Conservation (phyloP, 2,888 invertebrate species). For the Perdita meconis region DNA sequence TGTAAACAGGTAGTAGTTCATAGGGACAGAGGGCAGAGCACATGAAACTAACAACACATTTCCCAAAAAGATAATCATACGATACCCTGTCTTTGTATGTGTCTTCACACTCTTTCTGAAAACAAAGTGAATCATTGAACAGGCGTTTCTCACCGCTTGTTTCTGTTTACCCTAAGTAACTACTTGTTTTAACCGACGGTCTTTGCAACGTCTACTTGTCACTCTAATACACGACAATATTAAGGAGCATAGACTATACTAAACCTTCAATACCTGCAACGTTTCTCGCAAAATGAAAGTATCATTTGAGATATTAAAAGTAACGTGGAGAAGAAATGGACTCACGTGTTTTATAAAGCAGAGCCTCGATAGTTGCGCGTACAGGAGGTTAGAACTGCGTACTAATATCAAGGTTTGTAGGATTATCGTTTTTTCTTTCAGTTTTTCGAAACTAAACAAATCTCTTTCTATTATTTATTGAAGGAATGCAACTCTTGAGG, state of each 20-base stretch:
- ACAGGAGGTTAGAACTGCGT: too few relatives aligned
- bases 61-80: conserved; percentile 85
- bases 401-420: too few relatives aligned
- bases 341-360: too few relatives aligned
- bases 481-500: background rate
- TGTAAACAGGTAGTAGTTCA: conserved; percentile 78
- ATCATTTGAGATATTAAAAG: conserved; percentile 38
- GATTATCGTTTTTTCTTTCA: too few relatives aligned
- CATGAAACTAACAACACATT: conserved; percentile 84
- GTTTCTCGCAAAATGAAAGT: conserved; percentile 30
- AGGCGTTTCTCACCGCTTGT: conserved; percentile 51
- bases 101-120: conserved; percentile 93
- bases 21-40: conserved; percentile 80
- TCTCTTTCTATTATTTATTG: too few relatives aligned
- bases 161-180: conserved; percentile 63
- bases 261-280: conserved; percentile 50
- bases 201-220: conserved; percentile 30
- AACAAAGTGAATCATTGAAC: conserved; percentile 85
- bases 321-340: conserved; percentile 36
- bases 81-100: conserved; percentile 93
- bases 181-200: conserved; percentile 51
- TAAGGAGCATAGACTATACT: conserved; percentile 29
- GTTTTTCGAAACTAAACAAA: too few relatives aligned
- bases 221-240: conserved; percentile 23
- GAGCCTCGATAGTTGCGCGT: too few relatives aligned